A percentile compares a stretch with the other conserved stretches of the same genome.
phyloP scores from a whole-genome alignment of 2,888 invertebrate genomes.

The Conus canariensis region DNA sequence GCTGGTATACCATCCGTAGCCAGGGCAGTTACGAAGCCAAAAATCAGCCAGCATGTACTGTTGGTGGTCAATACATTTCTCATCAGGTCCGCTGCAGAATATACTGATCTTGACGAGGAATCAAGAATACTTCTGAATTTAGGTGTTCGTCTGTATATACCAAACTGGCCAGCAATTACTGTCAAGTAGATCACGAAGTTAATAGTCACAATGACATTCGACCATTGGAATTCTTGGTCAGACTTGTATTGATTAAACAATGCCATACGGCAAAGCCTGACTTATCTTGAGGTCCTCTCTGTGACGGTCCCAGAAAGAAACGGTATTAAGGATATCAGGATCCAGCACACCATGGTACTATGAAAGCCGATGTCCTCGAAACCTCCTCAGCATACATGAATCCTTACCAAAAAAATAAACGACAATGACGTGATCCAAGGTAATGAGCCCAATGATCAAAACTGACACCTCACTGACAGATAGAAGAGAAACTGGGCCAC shows the following conservation, averaged over 20 bases:
- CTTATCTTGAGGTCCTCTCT: not conserved
- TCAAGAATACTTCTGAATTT: not conserved
- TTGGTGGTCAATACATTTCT: not conserved
- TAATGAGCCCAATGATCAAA: not conserved
- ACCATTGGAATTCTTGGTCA: too few species aligned
- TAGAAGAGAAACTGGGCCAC: not conserved
- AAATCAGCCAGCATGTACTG: not conserved
- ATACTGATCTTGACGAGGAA: not conserved
- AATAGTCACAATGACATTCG: not conserved
- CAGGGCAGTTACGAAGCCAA: not conserved
- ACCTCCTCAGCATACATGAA: accelerated
- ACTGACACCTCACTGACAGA: not conserved
- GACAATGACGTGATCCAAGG: not conserved
- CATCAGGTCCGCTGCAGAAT: not conserved
- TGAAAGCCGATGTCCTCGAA: not conserved
- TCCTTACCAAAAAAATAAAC: not conserved
- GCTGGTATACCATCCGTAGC: too few species aligned
- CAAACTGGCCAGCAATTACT: not conserved
- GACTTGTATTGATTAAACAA: not conserved
- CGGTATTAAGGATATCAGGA: not conserved
- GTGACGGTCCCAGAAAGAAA: not conserved
- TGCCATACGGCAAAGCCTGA: not conserved
- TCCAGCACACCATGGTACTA: not conserved
- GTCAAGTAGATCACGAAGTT: not conserved
- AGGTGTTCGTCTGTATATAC: not conserved